Base-by-base conservation (phyloP, 2,797 vertebrate species). In the Sternarchorhynchus goeldii region DNA sequence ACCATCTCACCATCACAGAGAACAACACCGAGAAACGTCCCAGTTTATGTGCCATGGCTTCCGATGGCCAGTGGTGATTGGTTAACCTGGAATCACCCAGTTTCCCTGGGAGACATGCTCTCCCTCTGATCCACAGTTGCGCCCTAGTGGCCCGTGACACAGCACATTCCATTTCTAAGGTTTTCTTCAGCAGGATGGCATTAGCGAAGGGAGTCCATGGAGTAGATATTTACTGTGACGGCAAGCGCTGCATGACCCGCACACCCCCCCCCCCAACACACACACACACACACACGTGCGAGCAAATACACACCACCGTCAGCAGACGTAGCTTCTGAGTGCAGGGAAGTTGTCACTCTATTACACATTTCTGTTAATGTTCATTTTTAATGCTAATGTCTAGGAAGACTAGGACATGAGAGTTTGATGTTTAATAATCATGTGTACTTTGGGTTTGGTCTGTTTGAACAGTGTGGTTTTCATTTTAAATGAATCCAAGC, bases 161-260 rank as follows among this genome's bases (percentile, higher is more conserved):
- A 75, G 66, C 73, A 66, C 66, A 76, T 80, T 71, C 67, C 73
- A 25, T 4, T 12, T 64, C 6, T 57, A 17, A 60, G 55, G 29
- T 50, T 5, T 68, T 74, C 50, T 71, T 66, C 72, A 12, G 41
- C 60, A 53, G 73, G 71, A 63, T 72, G 53, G 64, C 29, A 6
- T 31, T 62, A 75, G 29, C n/a, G 32, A 34, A 10, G 34, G 69
- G 57, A 80, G 67, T 17, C 10, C 31, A 45, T 64, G 12, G 10
- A 58, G 53, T 31, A 31, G 64, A 29, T 75, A 79, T 79, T 41
- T 63, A 7, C 66, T 62, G 72, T 31, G 57, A 20, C 31, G n/a
- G 20, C 5, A 7, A 55, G 45, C 14, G 2, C 18, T 2, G 14
- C 20, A 45, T n/a, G 31, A 45, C 29, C 67, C 32, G 18, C 64